These are phyloP conservation scores for Triplophysa rosa DNA, from an alignment of 2,113 vertebrate species.

Conservation along the genomic window DNA sequence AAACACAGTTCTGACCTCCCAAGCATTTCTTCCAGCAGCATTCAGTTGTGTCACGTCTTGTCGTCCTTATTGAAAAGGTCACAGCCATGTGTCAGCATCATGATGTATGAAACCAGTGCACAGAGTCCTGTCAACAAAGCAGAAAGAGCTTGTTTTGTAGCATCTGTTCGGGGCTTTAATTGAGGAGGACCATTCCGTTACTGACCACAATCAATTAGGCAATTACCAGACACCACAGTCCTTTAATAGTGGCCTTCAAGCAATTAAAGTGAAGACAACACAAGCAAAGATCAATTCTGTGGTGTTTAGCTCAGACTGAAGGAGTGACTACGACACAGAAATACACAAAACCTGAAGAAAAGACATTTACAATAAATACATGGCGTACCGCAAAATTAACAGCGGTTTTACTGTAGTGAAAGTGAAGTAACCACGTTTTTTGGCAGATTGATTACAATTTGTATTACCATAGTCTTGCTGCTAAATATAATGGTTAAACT, in stretches of 20 bases:
- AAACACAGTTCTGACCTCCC: background rate
- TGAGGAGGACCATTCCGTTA: background rate
- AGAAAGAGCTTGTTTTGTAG: no score
- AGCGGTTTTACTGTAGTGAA: no score
- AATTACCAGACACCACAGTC: background rate
- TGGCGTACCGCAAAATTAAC: no score
- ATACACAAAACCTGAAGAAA: background rate
- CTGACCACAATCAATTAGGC: constrained; percentile 26
- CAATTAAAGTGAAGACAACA: constrained; percentile 4
- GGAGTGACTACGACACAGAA: no score
- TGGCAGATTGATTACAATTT: no score
- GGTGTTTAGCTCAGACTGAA: background rate
- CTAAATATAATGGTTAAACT: no score
- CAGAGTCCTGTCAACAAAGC: background rate
- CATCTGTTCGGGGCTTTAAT: background rate
- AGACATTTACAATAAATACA: no score
- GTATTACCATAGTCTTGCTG: no score
- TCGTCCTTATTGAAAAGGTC: background rate
- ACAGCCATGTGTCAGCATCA: background rate
- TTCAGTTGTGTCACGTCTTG: background rate
- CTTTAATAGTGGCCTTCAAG: constrained; percentile 7
- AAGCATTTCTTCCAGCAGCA: background rate
- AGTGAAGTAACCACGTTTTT: no score
- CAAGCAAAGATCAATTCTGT: background rate
- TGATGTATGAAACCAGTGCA: background rate